Evolutionary conservation across 2,797 vertebrate genomes (phyloP).

Genomic region (Acropternis orthonyx): DNA sequence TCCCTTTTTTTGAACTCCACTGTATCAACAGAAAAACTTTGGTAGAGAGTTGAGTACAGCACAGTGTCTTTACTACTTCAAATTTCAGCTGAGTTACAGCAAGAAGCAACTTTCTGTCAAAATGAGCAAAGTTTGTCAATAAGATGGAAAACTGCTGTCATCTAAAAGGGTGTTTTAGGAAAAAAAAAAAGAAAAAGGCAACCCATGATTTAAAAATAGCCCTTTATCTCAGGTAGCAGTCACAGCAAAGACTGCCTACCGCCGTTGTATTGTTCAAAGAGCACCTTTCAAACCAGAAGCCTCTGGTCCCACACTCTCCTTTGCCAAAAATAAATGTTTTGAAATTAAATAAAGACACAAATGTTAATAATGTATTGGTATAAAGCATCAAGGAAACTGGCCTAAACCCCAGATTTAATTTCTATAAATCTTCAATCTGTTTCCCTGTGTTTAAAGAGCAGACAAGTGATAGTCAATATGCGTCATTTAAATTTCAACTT

Average conservation of each 20-base stretch:
- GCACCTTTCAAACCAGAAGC: background rate
- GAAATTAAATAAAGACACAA: accelerated
- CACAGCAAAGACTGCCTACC: background rate
- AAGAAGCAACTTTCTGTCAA: background rate
- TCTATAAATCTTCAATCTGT: background rate
- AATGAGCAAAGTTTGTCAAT: background rate
- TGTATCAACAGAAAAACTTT: background rate
- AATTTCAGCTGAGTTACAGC: background rate
- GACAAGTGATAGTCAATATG: background rate
- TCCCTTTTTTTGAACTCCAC: background rate
- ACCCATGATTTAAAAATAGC: background rate
- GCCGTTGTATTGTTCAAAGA: background rate
- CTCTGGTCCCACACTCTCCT: background rate
- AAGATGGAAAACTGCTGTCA: background rate
- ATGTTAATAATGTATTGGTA: background rate
- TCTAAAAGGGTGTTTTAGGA: background rate
- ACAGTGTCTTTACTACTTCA: background rate
- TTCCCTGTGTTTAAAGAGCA: background rate
- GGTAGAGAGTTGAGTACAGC: background rate
- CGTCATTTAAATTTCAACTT: background rate
- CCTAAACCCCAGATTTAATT: background rate
- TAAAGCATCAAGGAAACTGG: background rate
- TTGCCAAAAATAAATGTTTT: background rate
- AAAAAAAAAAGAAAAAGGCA: background rate
- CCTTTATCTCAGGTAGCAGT: background rate